phyloP scores from a whole-genome alignment of 2,888 invertebrate genomes.

The Agrenia bidenticulata region DNA sequence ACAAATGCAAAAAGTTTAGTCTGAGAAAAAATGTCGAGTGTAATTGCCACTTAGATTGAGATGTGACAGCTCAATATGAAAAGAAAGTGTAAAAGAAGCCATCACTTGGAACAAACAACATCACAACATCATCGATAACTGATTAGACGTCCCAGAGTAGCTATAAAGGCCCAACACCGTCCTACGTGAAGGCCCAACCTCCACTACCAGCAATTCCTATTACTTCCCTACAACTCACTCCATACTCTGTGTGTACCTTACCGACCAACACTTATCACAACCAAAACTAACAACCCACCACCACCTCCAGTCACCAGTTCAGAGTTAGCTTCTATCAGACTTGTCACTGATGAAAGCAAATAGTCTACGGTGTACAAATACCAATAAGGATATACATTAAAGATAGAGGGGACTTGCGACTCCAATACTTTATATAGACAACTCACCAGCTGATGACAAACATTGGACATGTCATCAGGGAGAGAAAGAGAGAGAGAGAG shows the following conservation, averaged over 20 bases:
- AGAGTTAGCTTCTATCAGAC: no score
- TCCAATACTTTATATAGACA: no score
- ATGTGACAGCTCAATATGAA: neutral
- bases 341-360: no score
- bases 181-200: neutral
- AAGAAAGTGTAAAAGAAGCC: neutral
- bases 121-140: neutral
- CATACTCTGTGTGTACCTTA: no score
- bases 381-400: no score
- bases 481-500: neutral
- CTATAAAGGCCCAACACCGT: conserved; percentile 7
- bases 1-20: no score
- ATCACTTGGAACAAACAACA: neutral
- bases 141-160: neutral
- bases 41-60: neutral
- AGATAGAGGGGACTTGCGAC: no score
- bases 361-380: no score
- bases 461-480: neutral
- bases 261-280: no score
- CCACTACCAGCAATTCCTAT: neutral
- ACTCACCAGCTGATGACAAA: neutral
- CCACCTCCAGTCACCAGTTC: no score
- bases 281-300: no score
- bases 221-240: no score
- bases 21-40: neutral